These are phyloP conservation scores for Lagopus muta DNA, from an alignment of 2,113 vertebrate genomes.

Conservation along the genomic window DNA sequence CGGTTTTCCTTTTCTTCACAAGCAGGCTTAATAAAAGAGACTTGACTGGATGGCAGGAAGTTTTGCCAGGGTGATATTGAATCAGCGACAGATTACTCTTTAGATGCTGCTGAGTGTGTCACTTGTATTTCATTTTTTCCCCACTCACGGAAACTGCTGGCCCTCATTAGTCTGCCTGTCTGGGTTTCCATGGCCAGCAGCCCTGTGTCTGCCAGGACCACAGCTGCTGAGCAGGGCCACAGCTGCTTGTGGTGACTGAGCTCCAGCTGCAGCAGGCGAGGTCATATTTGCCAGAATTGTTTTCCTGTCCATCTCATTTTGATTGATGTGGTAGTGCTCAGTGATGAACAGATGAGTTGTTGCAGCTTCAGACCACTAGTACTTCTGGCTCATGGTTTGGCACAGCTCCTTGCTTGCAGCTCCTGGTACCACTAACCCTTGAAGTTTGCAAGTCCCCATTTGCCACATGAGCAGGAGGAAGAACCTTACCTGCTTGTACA, in stretches of 20 bases:
- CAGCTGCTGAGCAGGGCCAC: conserved; percentile 30
- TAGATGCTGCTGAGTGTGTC: background rate
- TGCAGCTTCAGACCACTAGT: background rate
- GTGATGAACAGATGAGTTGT: background rate
- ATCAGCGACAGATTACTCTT: background rate
- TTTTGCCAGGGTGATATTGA: background rate
- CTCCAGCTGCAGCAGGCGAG: conserved; percentile 38
- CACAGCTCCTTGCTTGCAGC: background rate
- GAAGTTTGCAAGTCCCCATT: background rate
- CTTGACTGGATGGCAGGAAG: background rate
- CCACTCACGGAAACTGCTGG: background rate
- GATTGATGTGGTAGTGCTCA: background rate
- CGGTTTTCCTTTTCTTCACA: background rate
- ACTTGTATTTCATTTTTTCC: background rate
- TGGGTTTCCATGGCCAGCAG: background rate
- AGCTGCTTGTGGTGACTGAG: background rate
- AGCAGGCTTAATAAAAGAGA: background rate
- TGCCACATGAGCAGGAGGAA: background rate
- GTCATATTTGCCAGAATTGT: background rate
- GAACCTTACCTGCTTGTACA: background rate
- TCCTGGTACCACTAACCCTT: background rate
- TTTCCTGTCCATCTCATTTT: background rate
- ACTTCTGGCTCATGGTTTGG: background rate
- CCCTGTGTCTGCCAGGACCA: conserved; percentile 9
- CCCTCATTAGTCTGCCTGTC: background rate